Conservation (phyloP, 2,113 vertebrate species). For the Peromyscus polionotus region DNA sequence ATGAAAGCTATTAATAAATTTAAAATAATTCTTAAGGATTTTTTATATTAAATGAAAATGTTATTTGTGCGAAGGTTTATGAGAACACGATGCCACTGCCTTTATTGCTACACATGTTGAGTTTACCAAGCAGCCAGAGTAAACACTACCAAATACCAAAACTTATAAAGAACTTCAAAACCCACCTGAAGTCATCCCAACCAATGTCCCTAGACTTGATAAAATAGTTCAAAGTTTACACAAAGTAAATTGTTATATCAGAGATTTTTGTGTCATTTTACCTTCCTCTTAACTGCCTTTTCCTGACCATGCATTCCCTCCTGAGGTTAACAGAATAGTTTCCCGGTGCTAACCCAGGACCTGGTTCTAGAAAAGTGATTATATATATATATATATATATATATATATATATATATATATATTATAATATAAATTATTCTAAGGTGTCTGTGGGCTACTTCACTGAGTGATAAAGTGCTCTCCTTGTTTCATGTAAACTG, state of each 20-base stretch:
- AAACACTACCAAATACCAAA: no score
- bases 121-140: neutral
- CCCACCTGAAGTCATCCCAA: neutral
- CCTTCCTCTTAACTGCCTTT: neutral
- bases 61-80: neutral
- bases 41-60: neutral
- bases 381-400: no score
- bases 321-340: neutral
- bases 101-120: neutral
- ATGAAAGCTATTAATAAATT: neutral
- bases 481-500: neutral
- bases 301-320: accelerated
- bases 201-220: no score
- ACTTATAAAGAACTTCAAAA: neutral
- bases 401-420: no score
- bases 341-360: accelerated
- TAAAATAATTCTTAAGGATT: neutral
- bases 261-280: neutral
- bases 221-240: neutral
- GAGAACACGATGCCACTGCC: no score
- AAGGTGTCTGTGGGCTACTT: neutral
- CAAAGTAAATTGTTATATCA: neutral
- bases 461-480: neutral
- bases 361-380: neutral
- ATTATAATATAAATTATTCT: neutral